Percentiles rank a stretch among this genome's conserved stretches.
These are phyloP conservation scores for Calyptommatus sinebrachiatus DNA, from an alignment of 2,113 vertebrate species.

Conservation along the genomic window DNA sequence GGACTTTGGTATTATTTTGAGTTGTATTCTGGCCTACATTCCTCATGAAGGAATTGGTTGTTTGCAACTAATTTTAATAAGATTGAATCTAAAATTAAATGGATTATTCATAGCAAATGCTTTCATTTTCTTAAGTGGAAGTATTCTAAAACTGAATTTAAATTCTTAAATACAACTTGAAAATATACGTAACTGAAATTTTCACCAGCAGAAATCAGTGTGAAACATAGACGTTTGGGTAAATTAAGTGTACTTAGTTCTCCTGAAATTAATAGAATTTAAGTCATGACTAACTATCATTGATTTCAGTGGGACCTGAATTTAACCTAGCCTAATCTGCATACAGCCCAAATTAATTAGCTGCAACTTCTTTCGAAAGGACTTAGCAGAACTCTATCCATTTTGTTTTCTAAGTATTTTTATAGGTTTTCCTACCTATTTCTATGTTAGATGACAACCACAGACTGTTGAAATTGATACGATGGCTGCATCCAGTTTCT, in stretches of 20 bases:
- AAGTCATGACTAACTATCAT: not conserved
- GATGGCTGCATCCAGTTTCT: slow-evolving; percentile 67
- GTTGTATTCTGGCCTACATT: slow-evolving; percentile 38
- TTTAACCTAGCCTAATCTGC: not conserved
- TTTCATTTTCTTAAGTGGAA: slow-evolving; percentile 58
- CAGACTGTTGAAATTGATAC: slow-evolving; percentile 66
- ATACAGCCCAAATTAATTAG: slow-evolving; percentile 57
- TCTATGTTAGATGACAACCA: slow-evolving; percentile 66
- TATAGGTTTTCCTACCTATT: slow-evolving; percentile 26
- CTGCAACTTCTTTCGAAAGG: slow-evolving; percentile 55
- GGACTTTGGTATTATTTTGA: slow-evolving; percentile 39
- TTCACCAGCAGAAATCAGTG: slow-evolving; percentile 51
- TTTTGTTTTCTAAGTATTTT: slow-evolving; percentile 48
- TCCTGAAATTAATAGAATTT: not conserved
- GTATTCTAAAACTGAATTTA: slow-evolving; percentile 58
- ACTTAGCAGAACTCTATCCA: slow-evolving; percentile 54
- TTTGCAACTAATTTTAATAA: slow-evolving; percentile 25
- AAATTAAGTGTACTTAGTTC: not conserved
- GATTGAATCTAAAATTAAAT: slow-evolving; percentile 43
- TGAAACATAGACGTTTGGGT: slow-evolving; percentile 50
- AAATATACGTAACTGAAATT: slow-evolving; percentile 42
- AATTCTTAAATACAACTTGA: slow-evolving; percentile 54
- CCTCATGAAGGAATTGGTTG: slow-evolving; percentile 33
- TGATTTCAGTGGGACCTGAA: not conserved
- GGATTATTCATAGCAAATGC: slow-evolving; percentile 54